Base-by-base conservation (phyloP, 35 echinoderm and acorn worm species). In the Stichopus chloronotus region DNA sequence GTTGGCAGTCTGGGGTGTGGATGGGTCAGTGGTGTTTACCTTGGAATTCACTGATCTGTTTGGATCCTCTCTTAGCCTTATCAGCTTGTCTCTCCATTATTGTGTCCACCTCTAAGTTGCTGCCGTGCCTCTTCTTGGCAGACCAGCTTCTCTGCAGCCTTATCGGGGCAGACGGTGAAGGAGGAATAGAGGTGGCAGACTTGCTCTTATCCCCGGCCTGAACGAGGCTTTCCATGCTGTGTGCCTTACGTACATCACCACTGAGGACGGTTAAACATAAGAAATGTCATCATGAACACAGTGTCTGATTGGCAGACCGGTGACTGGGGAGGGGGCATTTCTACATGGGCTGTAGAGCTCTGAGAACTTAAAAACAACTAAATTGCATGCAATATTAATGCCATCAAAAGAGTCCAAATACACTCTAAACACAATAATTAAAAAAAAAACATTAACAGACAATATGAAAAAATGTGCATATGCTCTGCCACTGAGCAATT, bases 221-320 rank as follows among this genome's bases (percentile, higher is more conserved):
- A 6, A 96, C 89, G 14, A 99, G 71, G 57, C 92, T 99, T 86
- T 99, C 97, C 94, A 99, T 94, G 86, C 97, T 99, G 57, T 99
- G 97, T n/a, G 97, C 97, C 60, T 99, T 99, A 30, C 97, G 93
- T 8, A 99, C 92, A 94, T 99, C 97, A 17, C 93, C 94, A 79
- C 97, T 99, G 53, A 68, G 23, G 52, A 72, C 9, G 84, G 78
- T 59, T 17, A 91, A 20, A 79, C 2, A 25, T 3, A 6, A 89
- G 21, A 71, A 8, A 43, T 23, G 19, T 16, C 25, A 25, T 13
- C 4, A 85, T 85, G 23, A 16, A 85, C 21, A 52, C 24, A 16
- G 7, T 72, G 9, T 74, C 22, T 72, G 12, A 20, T n/a, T 16
- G 69, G 13, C 17, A n/a, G 13, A 16, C 13, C 13, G n/a, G 3